Evolutionary conservation across 1,140 invertebrate species (phyloP).

Genomic region (Drosophila equinoxialis): DNA sequence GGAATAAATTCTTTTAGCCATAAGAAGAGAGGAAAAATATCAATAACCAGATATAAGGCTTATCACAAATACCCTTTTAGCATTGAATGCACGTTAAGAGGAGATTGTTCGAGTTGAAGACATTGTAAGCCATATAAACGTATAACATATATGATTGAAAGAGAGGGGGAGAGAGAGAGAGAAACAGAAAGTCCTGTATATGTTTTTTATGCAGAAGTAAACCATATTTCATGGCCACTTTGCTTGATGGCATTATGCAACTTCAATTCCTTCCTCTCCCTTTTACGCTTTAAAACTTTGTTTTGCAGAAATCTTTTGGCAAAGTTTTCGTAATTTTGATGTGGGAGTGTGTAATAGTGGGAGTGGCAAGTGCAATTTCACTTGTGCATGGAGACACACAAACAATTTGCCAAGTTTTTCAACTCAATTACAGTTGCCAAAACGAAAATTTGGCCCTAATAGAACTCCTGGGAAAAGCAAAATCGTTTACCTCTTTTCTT

Average conservation of each 20-base stretch:
- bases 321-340: conserved; percentile 2
- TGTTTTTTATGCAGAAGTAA: not conserved
- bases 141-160: too few relatives aligned
- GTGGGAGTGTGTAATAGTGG: not conserved
- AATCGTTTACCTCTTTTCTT: not conserved
- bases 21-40: too few relatives aligned
- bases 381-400: not conserved
- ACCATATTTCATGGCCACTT: conserved; percentile 38
- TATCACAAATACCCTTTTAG: too few relatives aligned
- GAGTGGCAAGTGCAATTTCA: conserved; percentile 52
- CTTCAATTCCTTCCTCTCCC: conserved; percentile 19
- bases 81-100: too few relatives aligned
- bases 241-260: conserved; percentile 29
- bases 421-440: conserved; percentile 64
- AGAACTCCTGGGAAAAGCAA: conserved; percentile 32
- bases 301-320: conserved; percentile 10
- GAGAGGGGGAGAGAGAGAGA: too few relatives aligned
- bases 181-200: too few relatives aligned
- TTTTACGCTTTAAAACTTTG: not conserved
- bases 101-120: too few relatives aligned
- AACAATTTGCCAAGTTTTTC: conserved; percentile 64
- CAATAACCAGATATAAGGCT: too few relatives aligned
- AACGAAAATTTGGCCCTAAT: conserved; percentile 32
- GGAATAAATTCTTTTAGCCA: too few relatives aligned
- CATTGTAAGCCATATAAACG: too few relatives aligned